Percentiles rank a stretch among this genome's conserved stretches.
Conservation (phyloP, 2,113 vertebrate species). For the Puffinus mauretanicus region DNA sequence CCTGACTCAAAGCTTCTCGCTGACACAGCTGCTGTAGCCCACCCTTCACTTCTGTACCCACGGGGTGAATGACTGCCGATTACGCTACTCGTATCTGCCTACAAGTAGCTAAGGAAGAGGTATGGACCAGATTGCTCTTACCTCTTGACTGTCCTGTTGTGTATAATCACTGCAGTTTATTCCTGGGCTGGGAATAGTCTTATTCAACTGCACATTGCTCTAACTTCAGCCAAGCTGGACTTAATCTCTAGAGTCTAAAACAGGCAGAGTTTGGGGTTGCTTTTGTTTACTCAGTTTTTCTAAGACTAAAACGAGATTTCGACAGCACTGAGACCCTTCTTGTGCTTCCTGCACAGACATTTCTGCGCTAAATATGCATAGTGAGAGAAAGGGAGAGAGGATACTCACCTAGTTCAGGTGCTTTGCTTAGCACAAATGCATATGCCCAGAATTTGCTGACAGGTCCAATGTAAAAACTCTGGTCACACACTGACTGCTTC, state of each 20-base stretch:
- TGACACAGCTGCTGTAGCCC: not conserved
- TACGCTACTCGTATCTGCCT: not conserved
- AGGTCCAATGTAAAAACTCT: slow-evolving; percentile 98
- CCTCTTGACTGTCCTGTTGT: not conserved
- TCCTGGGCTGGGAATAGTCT: not conserved
- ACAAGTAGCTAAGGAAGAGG: not conserved
- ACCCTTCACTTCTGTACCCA: not conserved
- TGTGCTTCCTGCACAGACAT: not conserved
- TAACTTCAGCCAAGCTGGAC: not conserved
- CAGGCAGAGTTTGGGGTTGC: not conserved
- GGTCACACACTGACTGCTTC: slow-evolving; percentile 97
- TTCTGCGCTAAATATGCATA: not conserved
- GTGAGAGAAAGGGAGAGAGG: not conserved
- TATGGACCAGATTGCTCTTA: not conserved
- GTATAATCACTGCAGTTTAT: not conserved
- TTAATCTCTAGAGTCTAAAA: not conserved
- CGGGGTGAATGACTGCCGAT: rapidly evolving
- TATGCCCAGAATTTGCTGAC: slow-evolving; percentile 99
- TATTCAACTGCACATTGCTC: not conserved
- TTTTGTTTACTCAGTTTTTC: not conserved
- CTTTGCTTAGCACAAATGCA: slow-evolving; percentile 98
- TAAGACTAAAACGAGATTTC: not conserved
- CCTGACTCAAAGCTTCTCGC: not conserved
- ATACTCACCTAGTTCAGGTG: slow-evolving; percentile 94
- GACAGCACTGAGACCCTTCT: not conserved